Percentiles rank a stretch among this genome's conserved stretches.
Conservation (phyloP, 2,113 vertebrate species). For the Sebastes schlegelii region DNA sequence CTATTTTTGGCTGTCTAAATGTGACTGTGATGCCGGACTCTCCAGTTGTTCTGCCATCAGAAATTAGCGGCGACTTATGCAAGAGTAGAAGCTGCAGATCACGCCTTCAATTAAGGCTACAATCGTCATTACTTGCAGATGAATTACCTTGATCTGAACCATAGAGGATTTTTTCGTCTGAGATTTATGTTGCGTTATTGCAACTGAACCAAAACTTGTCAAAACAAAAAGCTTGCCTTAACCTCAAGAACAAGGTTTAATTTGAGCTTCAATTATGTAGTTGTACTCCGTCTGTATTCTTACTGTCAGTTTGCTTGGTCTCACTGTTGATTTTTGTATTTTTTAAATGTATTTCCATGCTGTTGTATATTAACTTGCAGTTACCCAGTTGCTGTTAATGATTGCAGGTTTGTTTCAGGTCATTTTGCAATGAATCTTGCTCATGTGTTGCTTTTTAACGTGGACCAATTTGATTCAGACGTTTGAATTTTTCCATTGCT, state of each 20-base stretch:
- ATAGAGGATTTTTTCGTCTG: not conserved
- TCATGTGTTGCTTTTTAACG: not conserved
- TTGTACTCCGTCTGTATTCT: not conserved
- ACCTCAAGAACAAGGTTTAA: not conserved
- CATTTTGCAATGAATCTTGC: not conserved
- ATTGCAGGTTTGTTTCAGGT: conserved; percentile 14
- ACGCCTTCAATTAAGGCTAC: not conserved
- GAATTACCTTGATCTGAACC: not conserved
- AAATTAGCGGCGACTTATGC: not conserved
- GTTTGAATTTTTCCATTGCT: not conserved
- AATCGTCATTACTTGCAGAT: not conserved
- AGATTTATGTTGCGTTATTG: not conserved
- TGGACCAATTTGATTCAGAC: not conserved
- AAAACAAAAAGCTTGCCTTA: not conserved
- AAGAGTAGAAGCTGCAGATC: not conserved
- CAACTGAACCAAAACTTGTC: not conserved
- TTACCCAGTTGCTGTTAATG: conserved; percentile 28
- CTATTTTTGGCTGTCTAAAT: conserved; percentile 58
- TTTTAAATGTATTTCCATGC: not conserved
- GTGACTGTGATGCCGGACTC: not conserved
- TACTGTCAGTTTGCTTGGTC: not conserved
- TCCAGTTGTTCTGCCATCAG: conserved; percentile 13
- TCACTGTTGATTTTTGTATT: not conserved
- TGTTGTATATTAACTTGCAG: conserved; percentile 10
- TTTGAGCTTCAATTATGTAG: not conserved